phyloP scores from a whole-genome alignment of 1,140 invertebrate species.

The Drosophila parabipectinata region DNA sequence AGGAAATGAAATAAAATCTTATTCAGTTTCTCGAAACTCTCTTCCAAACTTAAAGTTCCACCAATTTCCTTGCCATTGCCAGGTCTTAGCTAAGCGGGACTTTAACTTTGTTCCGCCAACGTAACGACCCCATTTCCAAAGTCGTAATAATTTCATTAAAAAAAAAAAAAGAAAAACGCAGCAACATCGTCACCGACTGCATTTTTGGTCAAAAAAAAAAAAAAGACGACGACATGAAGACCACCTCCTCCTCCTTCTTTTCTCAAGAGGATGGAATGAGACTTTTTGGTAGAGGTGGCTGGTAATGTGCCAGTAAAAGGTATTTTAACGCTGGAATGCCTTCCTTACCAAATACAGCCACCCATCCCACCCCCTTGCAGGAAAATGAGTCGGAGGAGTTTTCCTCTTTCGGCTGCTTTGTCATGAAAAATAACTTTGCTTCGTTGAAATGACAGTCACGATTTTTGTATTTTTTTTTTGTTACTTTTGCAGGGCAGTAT shows the following conservation, averaged over 20 bases:
- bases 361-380: neutral
- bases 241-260: neutral
- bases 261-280: neutral
- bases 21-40: neutral
- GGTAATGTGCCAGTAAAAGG: constrained; percentile 80
- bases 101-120: constrained; percentile 46
- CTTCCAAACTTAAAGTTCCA: constrained; percentile 15
- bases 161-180: constrained; percentile 47
- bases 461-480: constrained; percentile 57
- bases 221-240: too few relatives aligned
- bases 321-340: constrained; percentile 77
- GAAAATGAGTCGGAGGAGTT: constrained; percentile 26
- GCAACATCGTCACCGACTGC: constrained; percentile 53
- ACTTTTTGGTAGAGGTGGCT: constrained; percentile 12
- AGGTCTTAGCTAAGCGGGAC: constrained; percentile 1
- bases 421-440: constrained; percentile 81
- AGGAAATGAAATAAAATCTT: neutral
- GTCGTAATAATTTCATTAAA: constrained; percentile 80
- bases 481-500: constrained; percentile 30
- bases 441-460: constrained; percentile 82
- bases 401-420: constrained; percentile 66
- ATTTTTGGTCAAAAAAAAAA: constrained; percentile 29
- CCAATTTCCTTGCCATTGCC: constrained; percentile 57
- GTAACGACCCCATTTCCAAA: constrained; percentile 76
- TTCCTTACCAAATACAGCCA: constrained; percentile 13